Percentiles rank a stretch among this genome's conserved stretches.
Conservation (phyloP, 2,113 vertebrate species). For the Platycercus adscitus region DNA sequence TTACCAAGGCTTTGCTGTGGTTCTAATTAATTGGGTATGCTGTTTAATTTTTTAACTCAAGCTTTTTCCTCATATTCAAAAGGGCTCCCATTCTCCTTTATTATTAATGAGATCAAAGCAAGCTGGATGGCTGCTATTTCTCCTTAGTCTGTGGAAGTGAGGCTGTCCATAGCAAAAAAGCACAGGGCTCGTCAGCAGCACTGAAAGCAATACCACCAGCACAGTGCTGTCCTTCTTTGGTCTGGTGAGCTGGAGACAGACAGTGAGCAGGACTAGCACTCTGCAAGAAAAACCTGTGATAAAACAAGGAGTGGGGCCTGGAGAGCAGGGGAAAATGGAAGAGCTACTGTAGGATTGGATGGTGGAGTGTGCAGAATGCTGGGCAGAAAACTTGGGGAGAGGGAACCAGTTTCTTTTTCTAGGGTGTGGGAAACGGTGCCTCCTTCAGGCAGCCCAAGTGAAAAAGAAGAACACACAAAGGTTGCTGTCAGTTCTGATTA, state of each 20-base stretch:
- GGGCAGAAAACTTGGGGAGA: background rate
- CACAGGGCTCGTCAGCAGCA: background rate
- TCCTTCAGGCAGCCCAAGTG: background rate
- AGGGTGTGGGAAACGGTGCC: background rate
- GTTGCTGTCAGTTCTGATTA: background rate
- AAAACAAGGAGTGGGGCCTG: background rate
- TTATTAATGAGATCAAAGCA: conserved; percentile 46
- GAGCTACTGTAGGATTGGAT: background rate
- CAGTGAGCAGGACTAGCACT: background rate
- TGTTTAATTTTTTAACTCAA: conserved; percentile 29
- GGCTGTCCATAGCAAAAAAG: background rate
- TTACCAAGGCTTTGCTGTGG: conserved; percentile 33
- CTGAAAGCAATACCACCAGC: background rate
- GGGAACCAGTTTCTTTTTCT: background rate
- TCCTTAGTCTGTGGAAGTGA: background rate
- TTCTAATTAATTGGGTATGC: conserved; percentile 42
- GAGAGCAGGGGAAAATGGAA: background rate
- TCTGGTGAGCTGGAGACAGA: background rate
- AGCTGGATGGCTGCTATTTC: conserved; percentile 24
- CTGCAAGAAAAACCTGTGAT: background rate
- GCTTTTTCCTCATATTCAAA: conserved; percentile 8
- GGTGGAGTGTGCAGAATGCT: background rate
- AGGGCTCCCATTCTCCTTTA: background rate
- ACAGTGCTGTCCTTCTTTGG: background rate
- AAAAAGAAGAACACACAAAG: background rate